phyloP scores from a whole-genome alignment of 2,113 vertebrate genomes.

The Mola mola region DNA sequence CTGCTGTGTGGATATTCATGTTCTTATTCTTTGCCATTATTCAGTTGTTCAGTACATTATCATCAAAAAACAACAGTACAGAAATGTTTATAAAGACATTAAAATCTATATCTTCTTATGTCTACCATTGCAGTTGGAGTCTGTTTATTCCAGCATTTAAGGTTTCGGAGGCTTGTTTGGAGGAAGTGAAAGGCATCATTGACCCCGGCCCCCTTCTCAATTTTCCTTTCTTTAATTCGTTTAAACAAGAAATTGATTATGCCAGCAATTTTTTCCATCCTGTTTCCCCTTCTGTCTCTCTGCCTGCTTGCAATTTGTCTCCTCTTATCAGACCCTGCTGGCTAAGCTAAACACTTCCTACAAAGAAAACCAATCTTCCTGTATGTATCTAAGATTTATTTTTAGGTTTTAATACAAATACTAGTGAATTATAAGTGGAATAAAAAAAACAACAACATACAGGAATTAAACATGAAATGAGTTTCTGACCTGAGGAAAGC shows the following conservation, averaged over 20 bases:
- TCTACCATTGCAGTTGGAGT: conserved; percentile 69
- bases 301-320: conserved; percentile 50
- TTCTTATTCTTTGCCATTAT: conserved; percentile 68
- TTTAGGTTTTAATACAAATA: conserved; percentile 12
- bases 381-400: conserved; percentile 2
- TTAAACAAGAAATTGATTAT: conserved; percentile 47
- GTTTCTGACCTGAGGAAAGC: conserved; percentile 3
- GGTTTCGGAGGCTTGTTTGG: conserved; percentile 6
- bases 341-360: conserved; percentile 25
- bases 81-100: conserved; percentile 91
- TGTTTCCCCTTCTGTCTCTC: conserved; percentile 39
- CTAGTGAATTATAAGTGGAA: not conserved
- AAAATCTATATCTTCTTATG: conserved; percentile 91
- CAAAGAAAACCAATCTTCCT: conserved; percentile 19
- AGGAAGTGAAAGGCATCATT: conserved; percentile 8
- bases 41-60: conserved; percentile 76
- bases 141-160: conserved; percentile 52
- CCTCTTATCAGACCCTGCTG: conserved; percentile 42
- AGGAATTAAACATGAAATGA: conserved; percentile 4
- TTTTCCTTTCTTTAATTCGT: conserved; percentile 36
- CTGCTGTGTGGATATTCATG: conserved; percentile 54
- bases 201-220: not conserved
- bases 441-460: not conserved
- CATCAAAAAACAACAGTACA: conserved; percentile 78
- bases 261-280: conserved; percentile 50